These are phyloP conservation scores for Litoditis marina DNA, from an alignment of 2,888 invertebrate species.

Conservation along the genomic window DNA sequence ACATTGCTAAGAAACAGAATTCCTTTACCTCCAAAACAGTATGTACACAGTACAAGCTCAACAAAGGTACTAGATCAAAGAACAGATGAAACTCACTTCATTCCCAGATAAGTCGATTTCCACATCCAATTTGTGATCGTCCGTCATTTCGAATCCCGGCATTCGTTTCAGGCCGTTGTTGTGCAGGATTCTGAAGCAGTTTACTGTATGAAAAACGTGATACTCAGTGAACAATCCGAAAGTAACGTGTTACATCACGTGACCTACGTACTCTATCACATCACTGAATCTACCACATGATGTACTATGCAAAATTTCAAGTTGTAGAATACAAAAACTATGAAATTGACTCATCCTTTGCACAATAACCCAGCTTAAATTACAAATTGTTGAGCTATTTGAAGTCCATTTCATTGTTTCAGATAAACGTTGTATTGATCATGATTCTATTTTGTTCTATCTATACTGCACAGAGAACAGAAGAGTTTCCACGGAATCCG, in stretches of 20 bases:
- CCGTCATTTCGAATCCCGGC: slow-evolving; percentile 34
- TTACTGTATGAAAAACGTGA: too few relatives aligned
- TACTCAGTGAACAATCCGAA: too few relatives aligned
- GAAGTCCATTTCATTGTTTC: neutral
- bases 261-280: too few relatives aligned
- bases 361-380: neutral
- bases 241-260: too few relatives aligned
- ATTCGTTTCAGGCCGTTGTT: slow-evolving; percentile 30
- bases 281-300: too few relatives aligned
- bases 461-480: too few relatives aligned
- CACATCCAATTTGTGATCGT: slow-evolving; percentile 26
- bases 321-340: too few relatives aligned
- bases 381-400: neutral
- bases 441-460: too few relatives aligned
- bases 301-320: too few relatives aligned
- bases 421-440: too few relatives aligned
- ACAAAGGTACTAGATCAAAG: neutral
- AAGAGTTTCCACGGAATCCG: neutral
- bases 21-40: too few relatives aligned
- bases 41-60: neutral
- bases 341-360: too few relatives aligned
- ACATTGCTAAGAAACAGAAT: neutral
- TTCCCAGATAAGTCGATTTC: slow-evolving; percentile 48
- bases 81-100: slow-evolving; percentile 18
- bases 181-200: slow-evolving; percentile 14